Evolutionary conservation across 2,888 invertebrate genomes (phyloP).

Genomic region (Diogma glabrata): DNA sequence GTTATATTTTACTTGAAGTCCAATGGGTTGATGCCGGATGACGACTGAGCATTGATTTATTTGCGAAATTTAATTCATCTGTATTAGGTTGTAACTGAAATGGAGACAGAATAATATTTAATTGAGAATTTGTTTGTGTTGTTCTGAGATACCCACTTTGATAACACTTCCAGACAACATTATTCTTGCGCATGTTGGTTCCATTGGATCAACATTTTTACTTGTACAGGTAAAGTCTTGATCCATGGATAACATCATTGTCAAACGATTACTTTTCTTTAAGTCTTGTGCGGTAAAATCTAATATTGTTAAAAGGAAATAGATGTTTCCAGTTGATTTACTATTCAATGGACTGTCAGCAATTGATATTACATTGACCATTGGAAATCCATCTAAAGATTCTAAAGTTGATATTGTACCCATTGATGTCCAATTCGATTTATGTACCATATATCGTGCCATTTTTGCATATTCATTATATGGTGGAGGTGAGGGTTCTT

Average conservation of each 20-base stretch:
- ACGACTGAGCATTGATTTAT: slow-evolving; percentile 26
- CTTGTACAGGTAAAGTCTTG: slow-evolving; percentile 29
- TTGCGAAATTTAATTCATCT: slow-evolving; percentile 22
- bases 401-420: slow-evolving; percentile 31
- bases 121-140: not conserved
- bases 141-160: not conserved
- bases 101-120: slow-evolving; percentile 22
- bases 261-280: slow-evolving; percentile 27
- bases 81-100: no score
- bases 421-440: slow-evolving; percentile 31
- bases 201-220: slow-evolving; percentile 32
- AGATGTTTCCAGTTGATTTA: slow-evolving; percentile 31
- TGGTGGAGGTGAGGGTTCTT: no score
- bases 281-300: slow-evolving; percentile 34
- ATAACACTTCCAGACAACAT: slow-evolving; percentile 29
- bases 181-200: slow-evolving; percentile 32
- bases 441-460: slow-evolving; percentile 31
- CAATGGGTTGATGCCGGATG: slow-evolving; percentile 33
- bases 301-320: slow-evolving; percentile 31
- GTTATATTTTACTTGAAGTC: no score
- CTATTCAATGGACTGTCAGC: slow-evolving; percentile 27
- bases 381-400: slow-evolving; percentile 29
- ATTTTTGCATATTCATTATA: slow-evolving; percentile 30
- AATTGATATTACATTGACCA: slow-evolving; percentile 36
- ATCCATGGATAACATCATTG: slow-evolving; percentile 30